phyloP scores from a whole-genome alignment of 2,888 invertebrate genomes.

The Drosophila hawaiiensis region DNA sequence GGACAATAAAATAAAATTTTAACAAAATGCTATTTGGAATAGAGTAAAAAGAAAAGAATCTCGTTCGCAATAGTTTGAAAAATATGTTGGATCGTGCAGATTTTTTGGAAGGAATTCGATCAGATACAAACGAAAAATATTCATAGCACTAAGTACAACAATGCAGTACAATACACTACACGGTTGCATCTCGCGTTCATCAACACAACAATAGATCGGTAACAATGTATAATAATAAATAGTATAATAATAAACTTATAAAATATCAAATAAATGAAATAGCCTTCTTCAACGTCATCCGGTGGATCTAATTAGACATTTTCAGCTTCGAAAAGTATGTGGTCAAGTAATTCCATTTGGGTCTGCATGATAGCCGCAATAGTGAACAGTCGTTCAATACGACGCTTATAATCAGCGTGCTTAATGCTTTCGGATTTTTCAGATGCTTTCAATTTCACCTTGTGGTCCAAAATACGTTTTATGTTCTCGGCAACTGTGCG shows the following conservation, averaged over 20 bases:
- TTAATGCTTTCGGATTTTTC: neutral
- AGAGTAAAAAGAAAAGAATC: no score
- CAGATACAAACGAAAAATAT: neutral
- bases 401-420: constrained; percentile 19
- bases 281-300: neutral
- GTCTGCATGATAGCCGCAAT: constrained; percentile 20
- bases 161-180: neutral
- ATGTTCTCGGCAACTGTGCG: constrained; percentile 64
- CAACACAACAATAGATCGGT: no score
- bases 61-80: no score
- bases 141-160: neutral
- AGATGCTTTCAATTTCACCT: no score
- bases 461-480: constrained; percentile 19
- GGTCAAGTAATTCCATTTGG: neutral
- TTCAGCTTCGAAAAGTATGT: neutral
- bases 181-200: no score
- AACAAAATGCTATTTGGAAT: no score
- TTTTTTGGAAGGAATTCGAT: no score
- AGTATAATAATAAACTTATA: neutral
- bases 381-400: constrained; percentile 33
- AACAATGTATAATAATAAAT: no score
- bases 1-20: no score
- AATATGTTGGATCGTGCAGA: no score
- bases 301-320: neutral
- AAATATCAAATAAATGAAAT: neutral